phyloP scores from a whole-genome alignment of 2,888 invertebrate genomes.

The Catocala nupta region DNA sequence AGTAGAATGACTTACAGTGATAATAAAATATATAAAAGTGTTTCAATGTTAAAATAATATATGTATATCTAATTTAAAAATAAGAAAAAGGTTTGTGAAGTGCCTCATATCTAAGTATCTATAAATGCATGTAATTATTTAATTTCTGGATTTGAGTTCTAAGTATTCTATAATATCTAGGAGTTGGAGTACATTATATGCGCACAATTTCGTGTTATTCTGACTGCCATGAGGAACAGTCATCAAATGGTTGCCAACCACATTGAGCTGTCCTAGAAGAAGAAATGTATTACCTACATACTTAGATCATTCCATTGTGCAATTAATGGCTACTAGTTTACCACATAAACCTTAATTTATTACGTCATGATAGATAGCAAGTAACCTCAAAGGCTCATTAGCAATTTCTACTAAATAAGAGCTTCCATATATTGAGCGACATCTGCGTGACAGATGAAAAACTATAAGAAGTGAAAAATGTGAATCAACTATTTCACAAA shows the following conservation, averaged over 20 bases:
- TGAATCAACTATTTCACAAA: slow-evolving; percentile 33
- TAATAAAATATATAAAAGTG: no score
- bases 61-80: no score
- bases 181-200: slow-evolving; percentile 1
- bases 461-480: slow-evolving; percentile 24
- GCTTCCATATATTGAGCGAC: slow-evolving; percentile 28
- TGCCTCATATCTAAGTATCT: no score
- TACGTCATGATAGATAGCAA: slow-evolving; percentile 67
- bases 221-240: not conserved
- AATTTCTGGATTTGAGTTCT: not conserved
- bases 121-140: not conserved
- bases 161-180: not conserved
- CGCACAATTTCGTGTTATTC: slow-evolving; percentile 12
- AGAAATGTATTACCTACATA: slow-evolving; percentile 14
- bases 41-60: no score
- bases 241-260: not conserved
- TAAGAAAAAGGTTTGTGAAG: no score
- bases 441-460: slow-evolving; percentile 29
- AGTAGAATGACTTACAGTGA: no score
- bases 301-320: slow-evolving; percentile 16
- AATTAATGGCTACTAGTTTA: slow-evolving; percentile 34
- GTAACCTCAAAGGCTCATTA: slow-evolving; percentile 72
- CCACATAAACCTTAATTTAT: slow-evolving; percentile 55
- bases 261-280: slow-evolving; percentile 5
- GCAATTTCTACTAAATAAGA: slow-evolving; percentile 31